Evolutionary conservation across 2,888 invertebrate genomes (phyloP).

Genomic region (Brenthis daphne): DNA sequence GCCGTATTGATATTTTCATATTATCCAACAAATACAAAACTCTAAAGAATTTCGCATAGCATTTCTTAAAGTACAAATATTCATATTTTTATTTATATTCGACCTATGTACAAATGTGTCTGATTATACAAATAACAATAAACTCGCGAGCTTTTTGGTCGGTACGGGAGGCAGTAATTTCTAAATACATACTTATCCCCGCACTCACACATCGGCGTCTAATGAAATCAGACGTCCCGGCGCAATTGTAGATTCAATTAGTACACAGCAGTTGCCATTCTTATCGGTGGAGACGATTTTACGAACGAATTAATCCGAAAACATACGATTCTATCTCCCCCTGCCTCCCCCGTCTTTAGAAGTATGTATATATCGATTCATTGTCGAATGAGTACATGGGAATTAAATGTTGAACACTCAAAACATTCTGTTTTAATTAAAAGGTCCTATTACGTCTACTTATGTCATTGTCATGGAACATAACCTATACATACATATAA

Average conservation of each 20-base stretch:
- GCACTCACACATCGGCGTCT: slow-evolving; percentile 61
- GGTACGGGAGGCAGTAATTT: slow-evolving; percentile 40
- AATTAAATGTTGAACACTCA: slow-evolving; percentile 37
- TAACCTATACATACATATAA: not conserved
- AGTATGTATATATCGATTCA: slow-evolving; percentile 64
- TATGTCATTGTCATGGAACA: slow-evolving; percentile 6
- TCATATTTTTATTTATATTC: not conserved
- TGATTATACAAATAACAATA: slow-evolving; percentile 2
- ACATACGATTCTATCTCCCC: slow-evolving; percentile 80
- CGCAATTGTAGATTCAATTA: slow-evolving; percentile 82
- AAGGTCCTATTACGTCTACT: slow-evolving; percentile 14
- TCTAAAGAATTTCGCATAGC: not conserved
- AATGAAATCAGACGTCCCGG: slow-evolving; percentile 79
- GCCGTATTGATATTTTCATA: slow-evolving; percentile 44
- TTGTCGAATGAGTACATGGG: slow-evolving; percentile 73
- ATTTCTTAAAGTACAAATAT: not conserved
- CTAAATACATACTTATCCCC: slow-evolving; percentile 48
- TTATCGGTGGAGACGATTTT: slow-evolving; percentile 81
- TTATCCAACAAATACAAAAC: slow-evolving; percentile 14
- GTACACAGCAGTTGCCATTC: slow-evolving; percentile 80
- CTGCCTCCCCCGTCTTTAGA: slow-evolving; percentile 59
- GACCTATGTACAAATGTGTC: not conserved
- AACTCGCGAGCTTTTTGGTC: slow-evolving; percentile 42
- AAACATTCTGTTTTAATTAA: slow-evolving; percentile 28
- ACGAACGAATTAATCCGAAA: slow-evolving; percentile 83